phyloP scores from a whole-genome alignment of 2,797 vertebrate species.

The Megalops cyprinoides region DNA sequence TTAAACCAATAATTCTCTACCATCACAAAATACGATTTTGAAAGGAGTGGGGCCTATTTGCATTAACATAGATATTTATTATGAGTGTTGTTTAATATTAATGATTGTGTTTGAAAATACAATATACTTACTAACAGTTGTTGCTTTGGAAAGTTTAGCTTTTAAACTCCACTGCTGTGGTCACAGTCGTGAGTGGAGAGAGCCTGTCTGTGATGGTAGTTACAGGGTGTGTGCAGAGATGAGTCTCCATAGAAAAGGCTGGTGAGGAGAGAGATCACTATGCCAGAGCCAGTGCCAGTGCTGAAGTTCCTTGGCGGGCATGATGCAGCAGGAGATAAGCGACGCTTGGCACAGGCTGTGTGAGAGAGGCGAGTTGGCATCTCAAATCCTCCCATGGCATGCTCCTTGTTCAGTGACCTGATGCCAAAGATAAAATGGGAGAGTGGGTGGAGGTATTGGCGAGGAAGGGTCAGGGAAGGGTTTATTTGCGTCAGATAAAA shows the following conservation, averaged over 20 bases:
- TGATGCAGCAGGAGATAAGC: neutral
- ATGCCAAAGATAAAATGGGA: neutral
- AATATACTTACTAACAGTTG: neutral
- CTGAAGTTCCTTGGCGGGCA: neutral
- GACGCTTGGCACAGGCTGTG: neutral
- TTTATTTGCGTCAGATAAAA: neutral
- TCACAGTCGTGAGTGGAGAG: too few species aligned
- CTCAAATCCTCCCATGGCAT: neutral
- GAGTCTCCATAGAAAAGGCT: neutral
- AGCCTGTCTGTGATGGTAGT: neutral
- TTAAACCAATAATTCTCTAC: neutral
- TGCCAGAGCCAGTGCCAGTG: neutral
- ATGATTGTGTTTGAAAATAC: neutral
- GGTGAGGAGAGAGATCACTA: neutral
- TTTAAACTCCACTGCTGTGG: too few species aligned
- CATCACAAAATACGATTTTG: neutral
- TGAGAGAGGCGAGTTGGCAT: neutral
- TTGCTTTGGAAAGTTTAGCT: too few species aligned
- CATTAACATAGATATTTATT: neutral
- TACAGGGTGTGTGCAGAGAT: neutral
- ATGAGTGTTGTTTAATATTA: neutral
- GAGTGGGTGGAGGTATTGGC: neutral
- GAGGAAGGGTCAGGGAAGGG: neutral
- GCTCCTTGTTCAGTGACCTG: neutral
- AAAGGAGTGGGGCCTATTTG: neutral